A percentile compares a stretch with the other conserved stretches of the same genome.
Conservation (phyloP, 1,140 invertebrate species). For the Danaus melanippus region DNA sequence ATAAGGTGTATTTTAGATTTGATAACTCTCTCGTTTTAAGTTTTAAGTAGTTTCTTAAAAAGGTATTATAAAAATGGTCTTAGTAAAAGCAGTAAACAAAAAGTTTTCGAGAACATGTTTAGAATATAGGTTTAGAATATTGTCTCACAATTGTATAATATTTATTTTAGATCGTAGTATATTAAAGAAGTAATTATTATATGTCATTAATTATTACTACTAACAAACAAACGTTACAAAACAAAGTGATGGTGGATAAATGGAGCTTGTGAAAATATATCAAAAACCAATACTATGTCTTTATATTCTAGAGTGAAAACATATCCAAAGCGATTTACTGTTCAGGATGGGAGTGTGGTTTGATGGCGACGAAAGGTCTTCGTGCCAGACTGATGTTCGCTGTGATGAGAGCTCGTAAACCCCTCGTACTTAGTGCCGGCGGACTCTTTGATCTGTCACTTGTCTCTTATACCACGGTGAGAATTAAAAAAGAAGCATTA, state of each 20-base stretch:
- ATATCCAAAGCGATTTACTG: conserved; percentile 36
- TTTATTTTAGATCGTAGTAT: too few relatives aligned
- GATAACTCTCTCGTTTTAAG: too few relatives aligned
- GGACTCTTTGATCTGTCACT: conserved; percentile 39
- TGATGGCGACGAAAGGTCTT: conserved; percentile 24
- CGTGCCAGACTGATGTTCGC: conserved; percentile 29
- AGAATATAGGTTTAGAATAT: too few relatives aligned
- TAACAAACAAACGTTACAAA: neutral
- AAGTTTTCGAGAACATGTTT: too few relatives aligned
- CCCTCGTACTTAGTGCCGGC: conserved; percentile 35
- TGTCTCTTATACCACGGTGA: conserved; percentile 34
- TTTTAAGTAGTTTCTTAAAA: too few relatives aligned
- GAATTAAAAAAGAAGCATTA: conserved; percentile 1
- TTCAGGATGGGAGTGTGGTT: conserved; percentile 38
- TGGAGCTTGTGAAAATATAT: too few relatives aligned
- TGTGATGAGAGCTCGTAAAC: conserved; percentile 33
- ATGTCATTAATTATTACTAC: neutral
- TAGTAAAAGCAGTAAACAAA: too few relatives aligned
- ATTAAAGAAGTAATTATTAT: too few relatives aligned
- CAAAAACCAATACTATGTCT: neutral
- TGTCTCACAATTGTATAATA: too few relatives aligned
- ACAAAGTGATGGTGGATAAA: too few relatives aligned
- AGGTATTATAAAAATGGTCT: too few relatives aligned
- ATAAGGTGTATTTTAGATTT: too few relatives aligned
- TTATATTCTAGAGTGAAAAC: conserved; percentile 32